These are phyloP conservation scores for Sphaerophoria rueppellii DNA, from an alignment of 2,888 invertebrate species.

Conservation along the genomic window DNA sequence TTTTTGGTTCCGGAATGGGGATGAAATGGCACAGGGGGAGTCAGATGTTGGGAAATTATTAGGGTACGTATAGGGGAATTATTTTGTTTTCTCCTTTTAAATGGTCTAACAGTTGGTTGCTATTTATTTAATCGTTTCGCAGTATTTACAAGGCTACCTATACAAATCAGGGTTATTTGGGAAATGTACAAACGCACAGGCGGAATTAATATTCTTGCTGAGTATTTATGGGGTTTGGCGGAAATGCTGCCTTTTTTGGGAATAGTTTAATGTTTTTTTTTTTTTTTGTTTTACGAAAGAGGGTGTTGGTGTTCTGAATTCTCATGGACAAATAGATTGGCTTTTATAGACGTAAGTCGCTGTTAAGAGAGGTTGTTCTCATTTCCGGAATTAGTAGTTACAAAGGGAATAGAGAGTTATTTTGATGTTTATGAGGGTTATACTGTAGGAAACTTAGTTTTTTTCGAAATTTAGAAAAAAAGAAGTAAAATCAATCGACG, in stretches of 20 bases:
- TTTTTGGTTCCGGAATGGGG: neutral
- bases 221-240: constrained; percentile 24
- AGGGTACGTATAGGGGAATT: neutral
- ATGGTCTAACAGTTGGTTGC: constrained; percentile 34
- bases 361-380: no score
- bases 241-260: constrained; percentile 10
- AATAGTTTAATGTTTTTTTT: constrained; percentile 9
- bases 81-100: constrained; percentile 5
- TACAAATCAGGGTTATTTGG: constrained; percentile 8
- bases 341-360: no score
- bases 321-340: no score
- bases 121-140: constrained; percentile 33
- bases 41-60: constrained; percentile 4
- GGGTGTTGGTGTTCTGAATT: no score
- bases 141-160: constrained; percentile 4
- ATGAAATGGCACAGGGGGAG: neutral
- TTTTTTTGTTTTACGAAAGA: neutral
- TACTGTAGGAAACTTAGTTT: no score
- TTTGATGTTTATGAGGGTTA: no score
- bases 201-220: constrained; percentile 23
- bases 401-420: no score
- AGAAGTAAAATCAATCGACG: no score
- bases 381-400: no score
- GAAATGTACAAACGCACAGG: constrained; percentile 4
- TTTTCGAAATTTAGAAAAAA: no score